Base-by-base conservation (phyloP, 2,888 invertebrate species). In the Itoplectis maculator region DNA sequence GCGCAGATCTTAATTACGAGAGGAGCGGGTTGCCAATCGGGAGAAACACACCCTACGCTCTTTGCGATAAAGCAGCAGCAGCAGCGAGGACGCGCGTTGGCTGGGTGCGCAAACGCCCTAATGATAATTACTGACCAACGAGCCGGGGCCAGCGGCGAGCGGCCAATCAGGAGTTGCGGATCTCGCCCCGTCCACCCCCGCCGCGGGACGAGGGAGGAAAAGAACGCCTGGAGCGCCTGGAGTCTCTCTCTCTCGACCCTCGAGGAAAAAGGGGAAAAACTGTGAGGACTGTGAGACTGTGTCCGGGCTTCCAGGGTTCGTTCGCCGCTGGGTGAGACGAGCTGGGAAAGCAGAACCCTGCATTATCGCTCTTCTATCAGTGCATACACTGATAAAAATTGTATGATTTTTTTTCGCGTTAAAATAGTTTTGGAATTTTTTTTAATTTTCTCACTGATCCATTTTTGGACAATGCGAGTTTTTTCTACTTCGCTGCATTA, bases 61-160 rank as follows among this genome's bases (percentile, higher is more conserved):
- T 51, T 37, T 49, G 37, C 18, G 59, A 35, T n/a, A n/a, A 72
- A 47, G 40, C 45, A 40, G 56, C 29, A n/a, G 42, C 29, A 15
- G 13, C 65, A 49, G 65, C 40, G 47, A 20, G 61, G 74, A 63
- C 79, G 81, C 78, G 83, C 83, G 81, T 72, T 56, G 73, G 54
- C 51, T 51, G 76, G 79, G 75, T 82, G 87, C 87, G 87, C 87
- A 87, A 87, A 83, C 87, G 86, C 87, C 84, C 84, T 87, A 86
- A 88, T 87, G 84, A 82, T 88, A 92, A 92, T 92, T 92, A 91
- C 91, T 90, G 90, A 90, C 90, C 91, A 89, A 90, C 89, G 88
- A 88, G 83, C 84, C 77, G 83, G 75, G n/a, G 79, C 83, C 86
- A 84, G 85, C 49, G 42, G 65, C 63, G 72, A 29, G n/a, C 80